Evolutionary conservation across 2,888 invertebrate genomes (phyloP), one percentile per base, ranked within the genome.

Genomic region (Drosophila pseudotakahashii): DNA sequence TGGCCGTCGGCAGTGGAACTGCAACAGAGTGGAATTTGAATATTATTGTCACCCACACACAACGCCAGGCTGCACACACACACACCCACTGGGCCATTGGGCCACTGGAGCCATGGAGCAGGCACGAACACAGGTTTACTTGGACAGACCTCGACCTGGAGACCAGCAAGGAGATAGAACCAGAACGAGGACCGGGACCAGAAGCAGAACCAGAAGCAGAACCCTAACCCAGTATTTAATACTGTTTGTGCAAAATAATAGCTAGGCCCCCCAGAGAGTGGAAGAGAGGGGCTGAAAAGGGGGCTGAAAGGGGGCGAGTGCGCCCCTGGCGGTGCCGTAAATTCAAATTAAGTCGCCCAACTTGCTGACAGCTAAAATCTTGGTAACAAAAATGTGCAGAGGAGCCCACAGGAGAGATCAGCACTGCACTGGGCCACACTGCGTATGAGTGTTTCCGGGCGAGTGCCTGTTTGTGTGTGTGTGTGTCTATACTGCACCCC

Each of bases 321-420:
- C 69, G 72, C 79, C 78, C 84, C 79, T 86, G 79, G 54, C 70
- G 80, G 82, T 74, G 75, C 87, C 82, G 84, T 84, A 84, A 84
- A 84, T 84, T 84, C 85, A 84, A 84, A 84, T 84, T 84, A 84
- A 84, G 84, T 87, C 87, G 82, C 87, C 84, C 85, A 84, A 84
- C 72, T 84, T 84, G 87, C 87, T 84, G 84, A 84, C 84, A 84
- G 84, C 81, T 87, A 84, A 84, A 84, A 84, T 84, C 84, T 84
- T 84, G 73, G 76, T 73, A 75, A 75, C 85, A 82, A 84, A 84
- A 84, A 87, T 81, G 84, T 84, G 84, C 75, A 78, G 76, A 78
- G 76, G 63, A 58, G 74, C 78, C 71, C 78, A 71, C 66, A 67
- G 55, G 66, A 67, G 66, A 64, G 66, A 66, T 55, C 66, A 64